Percentiles rank a stretch among this genome's conserved stretches.
These are phyloP conservation scores for Lissocephala sabroskyi DNA, from an alignment of 2,888 invertebrate genomes.

Conservation along the genomic window DNA sequence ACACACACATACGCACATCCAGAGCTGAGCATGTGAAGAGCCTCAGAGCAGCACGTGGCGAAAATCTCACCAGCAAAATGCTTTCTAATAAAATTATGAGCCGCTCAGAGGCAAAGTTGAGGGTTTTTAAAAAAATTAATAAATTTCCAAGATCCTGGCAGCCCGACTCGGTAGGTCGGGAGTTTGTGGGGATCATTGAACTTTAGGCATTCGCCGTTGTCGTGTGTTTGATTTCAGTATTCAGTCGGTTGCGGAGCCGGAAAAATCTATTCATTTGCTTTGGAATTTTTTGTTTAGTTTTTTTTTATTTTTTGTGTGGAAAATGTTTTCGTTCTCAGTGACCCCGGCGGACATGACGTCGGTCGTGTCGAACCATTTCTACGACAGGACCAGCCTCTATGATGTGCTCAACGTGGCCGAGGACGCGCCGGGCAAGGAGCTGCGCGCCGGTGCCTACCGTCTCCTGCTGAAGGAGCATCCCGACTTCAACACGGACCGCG, in stretches of 20 bases:
- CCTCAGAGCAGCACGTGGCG: slow-evolving; percentile 39
- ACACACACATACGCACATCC: slow-evolving; percentile 4
- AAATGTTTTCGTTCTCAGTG: too few species aligned
- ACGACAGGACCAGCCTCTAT: too few species aligned
- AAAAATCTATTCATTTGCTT: too few species aligned
- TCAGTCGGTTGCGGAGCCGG: too few species aligned
- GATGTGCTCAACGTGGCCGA: not conserved
- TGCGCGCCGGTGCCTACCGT: slow-evolving; percentile 1
- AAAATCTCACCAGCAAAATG: slow-evolving; percentile 32
- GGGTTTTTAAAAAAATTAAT: slow-evolving; percentile 14
- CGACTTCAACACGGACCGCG: not conserved
- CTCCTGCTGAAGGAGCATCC: slow-evolving; percentile 3
- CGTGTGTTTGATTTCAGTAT: too few species aligned
- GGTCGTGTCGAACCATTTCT: too few species aligned
- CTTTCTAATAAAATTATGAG: slow-evolving; percentile 45
- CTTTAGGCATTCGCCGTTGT: too few species aligned
- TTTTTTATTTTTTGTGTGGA: too few species aligned
- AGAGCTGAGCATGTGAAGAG: not conserved
- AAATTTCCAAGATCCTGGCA: not conserved
- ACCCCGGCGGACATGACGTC: too few species aligned
- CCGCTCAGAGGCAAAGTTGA: slow-evolving; percentile 28
- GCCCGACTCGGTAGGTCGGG: too few species aligned
- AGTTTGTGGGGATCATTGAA: too few species aligned
- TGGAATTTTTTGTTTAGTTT: too few species aligned
- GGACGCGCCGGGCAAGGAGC: not conserved